Evolutionary conservation across 1,140 invertebrate genomes (phyloP), one percentile per base, ranked within the genome.

Genomic region (Colletes latitarsis): DNA sequence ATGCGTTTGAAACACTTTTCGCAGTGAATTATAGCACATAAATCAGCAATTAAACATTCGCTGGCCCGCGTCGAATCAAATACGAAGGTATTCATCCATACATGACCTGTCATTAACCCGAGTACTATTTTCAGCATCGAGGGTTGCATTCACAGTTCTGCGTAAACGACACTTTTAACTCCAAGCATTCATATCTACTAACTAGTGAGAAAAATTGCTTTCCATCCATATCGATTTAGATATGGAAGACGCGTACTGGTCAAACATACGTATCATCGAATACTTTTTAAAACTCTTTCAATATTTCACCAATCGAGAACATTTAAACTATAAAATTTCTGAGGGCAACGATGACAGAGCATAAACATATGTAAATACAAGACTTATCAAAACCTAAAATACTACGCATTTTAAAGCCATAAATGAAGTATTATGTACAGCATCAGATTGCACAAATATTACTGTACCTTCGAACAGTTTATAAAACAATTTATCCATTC

Each of bases 41-140:
- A 73, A 73, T 49, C 49, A n/a, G 63, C 43, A 66, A 77, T 52
- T 77, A 60, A 10, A 52, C 46, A 39, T 6, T n/a, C 49, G n/a
- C n/a, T 8, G 41, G 17, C 4, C 17, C 10, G 0, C 10, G 3
- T 6, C n/a, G n/a, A 30, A 10, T 9, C 17, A 67, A 76, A 76
- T n/a, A 8, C 8, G 6, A 66, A 43, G 17, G 39, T 55, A 43
- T 43, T 76, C 63, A 1, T 15, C 4, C 2, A 19, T 8, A 9
- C 9, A 53, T 57, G 30, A 64, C 8, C n/a, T 30, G 30, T 55
- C n/a, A 57, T 57, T 46, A 67, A 76, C 39, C 9, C 46, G n/a
- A 55, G 19, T 67, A 39, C 19, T 67, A 66, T 57, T 74, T 63
- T 53, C 43, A 53, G 12, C n/a, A n/a, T 10, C 4, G n/a, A 39